A percentile compares a stretch with the other conserved stretches of the same genome.
Conservation (phyloP, 2,113 vertebrate genomes). For the Gambusia affinis region DNA sequence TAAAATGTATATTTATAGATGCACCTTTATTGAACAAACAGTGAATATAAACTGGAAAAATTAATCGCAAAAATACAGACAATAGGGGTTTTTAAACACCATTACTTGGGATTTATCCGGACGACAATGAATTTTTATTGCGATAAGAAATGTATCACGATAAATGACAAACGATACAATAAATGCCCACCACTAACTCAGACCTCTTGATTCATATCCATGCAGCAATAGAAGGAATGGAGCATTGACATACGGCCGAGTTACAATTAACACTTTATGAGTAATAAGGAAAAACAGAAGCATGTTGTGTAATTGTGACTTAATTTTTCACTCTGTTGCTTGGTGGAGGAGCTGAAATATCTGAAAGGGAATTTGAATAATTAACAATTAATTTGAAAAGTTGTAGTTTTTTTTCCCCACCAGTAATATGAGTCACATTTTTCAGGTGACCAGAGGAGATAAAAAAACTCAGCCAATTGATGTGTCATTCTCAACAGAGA, state of each 20-base stretch:
- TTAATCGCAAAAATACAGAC: too few species aligned
- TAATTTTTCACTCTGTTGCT: neutral
- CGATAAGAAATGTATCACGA: too few species aligned
- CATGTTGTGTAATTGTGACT: too few species aligned
- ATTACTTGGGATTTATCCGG: too few species aligned
- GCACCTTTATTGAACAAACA: too few species aligned
- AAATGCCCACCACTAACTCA: too few species aligned
- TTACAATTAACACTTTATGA: neutral
- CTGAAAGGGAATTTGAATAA: neutral
- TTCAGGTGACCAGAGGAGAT: neutral
- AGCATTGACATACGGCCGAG: neutral
- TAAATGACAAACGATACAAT: too few species aligned
- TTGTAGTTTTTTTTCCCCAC: neutral
- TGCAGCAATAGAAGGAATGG: neutral
- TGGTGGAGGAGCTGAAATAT: neutral
- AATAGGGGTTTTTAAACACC: too few species aligned
- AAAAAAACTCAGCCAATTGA: neutral
- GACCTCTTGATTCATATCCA: neutral
- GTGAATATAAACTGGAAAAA: too few species aligned
- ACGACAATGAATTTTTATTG: too few species aligned
- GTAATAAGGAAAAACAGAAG: neutral
- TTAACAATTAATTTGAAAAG: neutral
- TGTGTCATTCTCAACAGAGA: neutral
- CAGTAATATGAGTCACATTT: neutral
- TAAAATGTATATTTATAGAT: too few species aligned